Evolutionary conservation across 1,140 invertebrate species (phyloP).

Genomic region (Drosophila miranda): DNA sequence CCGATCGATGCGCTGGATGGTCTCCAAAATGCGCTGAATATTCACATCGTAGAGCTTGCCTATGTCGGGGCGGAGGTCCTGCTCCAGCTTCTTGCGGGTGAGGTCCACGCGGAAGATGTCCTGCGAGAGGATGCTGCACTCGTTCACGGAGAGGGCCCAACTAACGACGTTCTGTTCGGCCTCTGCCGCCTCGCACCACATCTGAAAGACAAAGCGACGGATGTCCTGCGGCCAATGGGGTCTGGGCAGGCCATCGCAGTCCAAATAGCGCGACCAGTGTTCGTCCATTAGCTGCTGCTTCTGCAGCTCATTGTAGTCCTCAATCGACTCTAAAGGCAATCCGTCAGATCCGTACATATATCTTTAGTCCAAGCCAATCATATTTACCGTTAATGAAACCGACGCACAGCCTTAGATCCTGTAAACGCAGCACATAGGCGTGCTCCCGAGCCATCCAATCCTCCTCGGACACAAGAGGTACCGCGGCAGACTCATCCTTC

Average conservation of each 20-base stretch:
- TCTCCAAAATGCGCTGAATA: conserved; percentile 33
- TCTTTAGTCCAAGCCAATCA: too few relatives aligned
- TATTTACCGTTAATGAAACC: conserved; percentile 37
- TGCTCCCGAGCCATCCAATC: conserved; percentile 38
- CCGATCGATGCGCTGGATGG: conserved; percentile 20
- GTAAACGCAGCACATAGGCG: conserved; percentile 44
- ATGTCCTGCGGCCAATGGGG: conserved; percentile 53
- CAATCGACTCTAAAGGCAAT: conserved; percentile 24
- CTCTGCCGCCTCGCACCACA: conserved; percentile 28
- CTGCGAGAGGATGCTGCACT: conserved; percentile 46
- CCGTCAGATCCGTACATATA: neutral
- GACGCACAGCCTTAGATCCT: conserved; percentile 42
- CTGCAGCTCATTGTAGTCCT: conserved; percentile 26
- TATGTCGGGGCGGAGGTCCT: conserved; percentile 36
- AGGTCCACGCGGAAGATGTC: conserved; percentile 19
- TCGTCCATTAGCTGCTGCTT: conserved; percentile 13
- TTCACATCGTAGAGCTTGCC: conserved; percentile 42
- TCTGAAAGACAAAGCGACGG: conserved; percentile 39
- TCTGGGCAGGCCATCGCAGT: conserved; percentile 61
- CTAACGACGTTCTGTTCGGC: conserved; percentile 12
- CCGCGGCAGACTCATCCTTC: neutral
- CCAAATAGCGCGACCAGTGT: conserved; percentile 51
- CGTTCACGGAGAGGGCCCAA: conserved; percentile 53
- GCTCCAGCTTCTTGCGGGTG: conserved; percentile 32
- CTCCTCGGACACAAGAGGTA: conserved; percentile 21